Conservation (phyloP, 2,888 invertebrate species). For the Lasioglossum villosulum region DNA sequence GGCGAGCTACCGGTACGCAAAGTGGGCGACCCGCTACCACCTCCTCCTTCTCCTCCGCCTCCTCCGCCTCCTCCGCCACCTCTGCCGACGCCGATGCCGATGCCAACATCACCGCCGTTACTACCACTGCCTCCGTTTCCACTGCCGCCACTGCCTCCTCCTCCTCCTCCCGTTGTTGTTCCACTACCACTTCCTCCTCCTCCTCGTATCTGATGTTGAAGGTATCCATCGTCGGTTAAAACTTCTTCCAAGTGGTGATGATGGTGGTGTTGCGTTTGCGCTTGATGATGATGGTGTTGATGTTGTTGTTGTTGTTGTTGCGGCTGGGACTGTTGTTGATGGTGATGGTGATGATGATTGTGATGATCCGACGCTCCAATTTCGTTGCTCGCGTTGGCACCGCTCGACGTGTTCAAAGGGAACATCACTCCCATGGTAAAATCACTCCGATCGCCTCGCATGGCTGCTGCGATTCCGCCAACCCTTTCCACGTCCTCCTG, state of each 20-base stretch:
- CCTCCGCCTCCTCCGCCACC: conserved; percentile 60
- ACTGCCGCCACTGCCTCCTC: conserved; percentile 41
- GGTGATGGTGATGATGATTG: conserved; percentile 54
- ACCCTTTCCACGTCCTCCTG: conserved; percentile 73
- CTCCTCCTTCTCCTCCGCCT: conserved; percentile 53
- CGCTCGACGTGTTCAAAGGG: conserved; percentile 40
- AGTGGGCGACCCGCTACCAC: conserved; percentile 72
- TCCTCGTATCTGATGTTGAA: conserved; percentile 78
- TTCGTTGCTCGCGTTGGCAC: conserved; percentile 37
- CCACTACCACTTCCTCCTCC: conserved; percentile 60
- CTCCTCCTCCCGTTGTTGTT: conserved; percentile 47
- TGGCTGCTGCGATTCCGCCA: conserved; percentile 76
- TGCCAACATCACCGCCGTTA: conserved; percentile 53
- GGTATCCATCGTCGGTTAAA: conserved; percentile 76
- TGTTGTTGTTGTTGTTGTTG: conserved; percentile 39
- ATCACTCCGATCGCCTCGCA: conserved; percentile 75
- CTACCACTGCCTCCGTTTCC: conserved; percentile 5
- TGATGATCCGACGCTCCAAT: conserved; percentile 44
- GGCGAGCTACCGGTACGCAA: conserved; percentile 80
- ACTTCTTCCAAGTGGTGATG: conserved; percentile 78
- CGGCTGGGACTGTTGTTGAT: conserved; percentile 61
- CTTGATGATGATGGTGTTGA: conserved; percentile 56
- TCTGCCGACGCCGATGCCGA: conserved; percentile 54
- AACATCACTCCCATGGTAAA: conserved; percentile 75
- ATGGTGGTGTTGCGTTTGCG: conserved; percentile 68